Base-by-base conservation (phyloP, 2,797 vertebrate genomes). In the Crax fasciolata region DNA sequence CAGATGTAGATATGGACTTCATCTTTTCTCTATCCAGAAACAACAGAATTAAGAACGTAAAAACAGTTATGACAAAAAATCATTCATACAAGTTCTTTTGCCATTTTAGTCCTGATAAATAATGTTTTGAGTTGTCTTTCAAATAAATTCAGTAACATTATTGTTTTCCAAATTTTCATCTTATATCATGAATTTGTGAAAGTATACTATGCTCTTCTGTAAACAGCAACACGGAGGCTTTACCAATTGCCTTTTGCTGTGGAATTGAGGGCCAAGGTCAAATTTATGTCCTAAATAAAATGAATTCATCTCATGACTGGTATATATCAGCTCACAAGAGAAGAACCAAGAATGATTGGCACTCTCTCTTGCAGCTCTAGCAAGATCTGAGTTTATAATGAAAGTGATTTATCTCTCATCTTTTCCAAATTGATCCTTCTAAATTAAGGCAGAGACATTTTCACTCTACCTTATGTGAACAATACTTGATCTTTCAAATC, bases 381-480 rank as follows among this genome's bases (percentile, higher is more conserved):
- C 72, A 94, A 91, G 74, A 91, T 86, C 87, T 58, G 87, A 91
- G 89, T 94, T 84, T 78, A 89, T 96, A 96, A 96, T 91, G 92
- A 94, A 96, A 94, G 67, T 80, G 67, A 81, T 96, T 97, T 96
- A 70, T 85, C 88, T 68, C 58, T 96, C 78, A 83, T 78, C 82
- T 95, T 85, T 93, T 73, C 70, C 84, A 97, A 93, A 93, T 72
- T 83, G 84, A 95, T 93, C 96, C 92, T 96, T 93, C 76, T 79
- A 87, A 92, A 95, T 92, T 95, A 96, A 93, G 89, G 87, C 70
- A 96, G 81, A 94, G 92, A 89, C 73, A 91, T 74, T 96, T 97
- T 97, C 84, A 93, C 38, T 85, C 87, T 44, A 67, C 88, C 63
- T 76, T 87, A 80, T 61, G 79, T 58, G 87, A 95, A 91, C 86